Evolutionary conservation across 2,113 vertebrate species (phyloP).

Genomic region (Cisticola juncidis): DNA sequence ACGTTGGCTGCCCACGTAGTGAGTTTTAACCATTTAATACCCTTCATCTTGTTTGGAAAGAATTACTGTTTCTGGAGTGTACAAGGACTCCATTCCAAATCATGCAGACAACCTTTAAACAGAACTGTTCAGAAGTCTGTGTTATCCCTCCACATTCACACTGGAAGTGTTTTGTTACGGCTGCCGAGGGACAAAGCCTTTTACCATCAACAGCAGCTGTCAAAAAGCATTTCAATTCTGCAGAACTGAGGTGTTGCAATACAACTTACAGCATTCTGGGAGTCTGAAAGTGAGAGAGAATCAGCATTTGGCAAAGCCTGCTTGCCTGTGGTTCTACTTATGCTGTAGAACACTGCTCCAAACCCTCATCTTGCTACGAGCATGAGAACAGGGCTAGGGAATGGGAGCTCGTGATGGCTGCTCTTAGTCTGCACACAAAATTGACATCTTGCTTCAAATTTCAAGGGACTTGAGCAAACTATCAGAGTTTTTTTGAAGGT

Average conservation of each 20-base stretch:
- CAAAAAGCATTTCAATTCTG: not conserved
- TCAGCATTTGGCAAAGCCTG: not conserved
- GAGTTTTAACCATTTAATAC: conserved; percentile 70
- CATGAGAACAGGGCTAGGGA: not conserved
- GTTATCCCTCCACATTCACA: not conserved
- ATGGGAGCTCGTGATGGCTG: not conserved
- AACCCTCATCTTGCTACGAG: not conserved
- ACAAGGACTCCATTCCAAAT: not conserved
- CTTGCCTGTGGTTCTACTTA: not conserved
- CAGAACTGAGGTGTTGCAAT: not conserved
- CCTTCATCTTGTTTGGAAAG: not conserved
- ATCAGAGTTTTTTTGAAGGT: not conserved
- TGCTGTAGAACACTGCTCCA: not conserved
- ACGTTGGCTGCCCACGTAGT: conserved; percentile 66
- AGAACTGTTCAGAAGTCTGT: not conserved
- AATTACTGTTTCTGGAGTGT: not conserved
- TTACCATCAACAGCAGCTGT: not conserved
- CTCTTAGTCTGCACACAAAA: not conserved
- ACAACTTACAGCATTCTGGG: not conserved
- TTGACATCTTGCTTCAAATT: not conserved
- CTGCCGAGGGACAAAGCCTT: not conserved
- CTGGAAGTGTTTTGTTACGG: not conserved
- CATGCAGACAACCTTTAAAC: not conserved
- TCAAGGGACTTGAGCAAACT: not conserved
- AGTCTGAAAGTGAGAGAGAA: not conserved